Evolutionary conservation across 1,140 invertebrate species (phyloP), one percentile per base, ranked within the genome.

Genomic region (Laodelphax striatellus): DNA sequence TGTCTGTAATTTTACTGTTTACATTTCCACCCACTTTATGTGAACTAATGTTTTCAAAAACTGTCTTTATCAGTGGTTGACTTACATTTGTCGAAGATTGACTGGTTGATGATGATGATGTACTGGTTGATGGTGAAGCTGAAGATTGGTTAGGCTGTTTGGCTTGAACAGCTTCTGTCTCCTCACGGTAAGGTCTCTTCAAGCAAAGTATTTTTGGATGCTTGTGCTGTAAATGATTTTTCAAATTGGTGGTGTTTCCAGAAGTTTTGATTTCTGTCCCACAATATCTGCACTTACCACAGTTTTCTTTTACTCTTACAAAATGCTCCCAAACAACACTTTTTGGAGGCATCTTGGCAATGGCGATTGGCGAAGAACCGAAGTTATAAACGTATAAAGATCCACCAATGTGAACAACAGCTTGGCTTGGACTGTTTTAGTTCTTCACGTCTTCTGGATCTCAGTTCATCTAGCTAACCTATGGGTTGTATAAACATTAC

Each of bases 1-100:
- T n/a, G n/a, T n/a, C 61, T 60, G 56, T 50, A 41, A 61, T 64
- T 31, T 62, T 60, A 62, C 52, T 9, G 9, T 9, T 31, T 5
- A 31, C 4, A 9, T 28, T 14, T 14, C 14, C 34, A 9, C 56
- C 56, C 46, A 41, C 56, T 57, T 44, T 57, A 22, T 44, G 43
- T 44, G 56, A 57, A 31, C 9, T 38, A 44, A 57, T 57, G 14
- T 57, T 57, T 57, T n/a, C 43, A 41, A 57, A 57, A 17, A 43
- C 34, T 44, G 22, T 43, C 21, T 38, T 41, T 17, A 57, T 57
- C 4, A 31, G 28, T 5, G 28, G 28, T 31, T 31, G 28, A 31
- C 28, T 31, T 9, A 31, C 28, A 5, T 4, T 31, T 5, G 28
- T 31, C 9, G 28, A 31, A 5, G 28, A 9, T 31, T 4, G 9